Evolutionary conservation across 2,113 vertebrate species (phyloP).

Genomic region (Emydura subglobosa): DNA sequence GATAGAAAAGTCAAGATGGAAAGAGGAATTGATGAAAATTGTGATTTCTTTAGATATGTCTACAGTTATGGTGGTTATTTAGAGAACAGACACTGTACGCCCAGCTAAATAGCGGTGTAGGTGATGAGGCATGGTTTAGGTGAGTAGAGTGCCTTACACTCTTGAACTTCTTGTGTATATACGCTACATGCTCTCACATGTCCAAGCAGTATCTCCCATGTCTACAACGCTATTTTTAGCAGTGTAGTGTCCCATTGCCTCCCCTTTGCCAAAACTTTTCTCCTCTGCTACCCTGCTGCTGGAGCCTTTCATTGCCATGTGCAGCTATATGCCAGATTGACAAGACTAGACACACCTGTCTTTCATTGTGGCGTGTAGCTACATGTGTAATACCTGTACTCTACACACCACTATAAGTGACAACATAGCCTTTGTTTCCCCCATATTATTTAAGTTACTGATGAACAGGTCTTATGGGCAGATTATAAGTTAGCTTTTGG

Average conservation of each 20-base stretch:
- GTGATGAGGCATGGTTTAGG: background rate
- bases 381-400: background rate
- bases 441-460: background rate
- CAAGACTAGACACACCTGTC: background rate
- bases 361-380: background rate
- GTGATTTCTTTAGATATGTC: background rate
- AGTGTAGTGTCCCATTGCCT: background rate
- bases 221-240: background rate
- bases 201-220: background rate
- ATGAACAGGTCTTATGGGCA: background rate
- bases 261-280: background rate
- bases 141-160: background rate
- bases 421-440: background rate
- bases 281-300: too few relatives aligned
- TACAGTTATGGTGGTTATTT: background rate
- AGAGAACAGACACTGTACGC: background rate
- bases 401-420: background rate
- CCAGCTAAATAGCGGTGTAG: background rate
- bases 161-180: background rate
- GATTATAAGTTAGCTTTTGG: background rate
- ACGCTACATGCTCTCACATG: background rate
- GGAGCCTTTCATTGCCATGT: background rate
- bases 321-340: background rate
- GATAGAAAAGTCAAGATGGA: background rate
- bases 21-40: background rate